Evolutionary conservation across 1,140 invertebrate genomes (phyloP).

Genomic region (Harpegnathos saltator): DNA sequence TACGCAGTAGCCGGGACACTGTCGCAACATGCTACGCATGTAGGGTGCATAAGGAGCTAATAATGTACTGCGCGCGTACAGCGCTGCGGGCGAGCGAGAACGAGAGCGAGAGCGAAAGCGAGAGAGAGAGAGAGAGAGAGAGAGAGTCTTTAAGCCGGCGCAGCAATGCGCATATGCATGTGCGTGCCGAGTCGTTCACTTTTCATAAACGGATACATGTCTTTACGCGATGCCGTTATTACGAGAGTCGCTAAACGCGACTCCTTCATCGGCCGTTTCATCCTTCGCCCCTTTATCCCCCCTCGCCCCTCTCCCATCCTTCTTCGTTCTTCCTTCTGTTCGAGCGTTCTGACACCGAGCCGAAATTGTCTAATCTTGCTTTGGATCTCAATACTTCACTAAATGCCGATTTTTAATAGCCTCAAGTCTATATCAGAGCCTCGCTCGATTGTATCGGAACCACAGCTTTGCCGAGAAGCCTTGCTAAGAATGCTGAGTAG

Average conservation of each 20-base stretch:
- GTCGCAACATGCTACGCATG: slow-evolving; percentile 53
- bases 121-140: too few relatives aligned
- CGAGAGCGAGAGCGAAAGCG: too few relatives aligned
- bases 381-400: too few relatives aligned
- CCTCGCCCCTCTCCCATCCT: too few relatives aligned
- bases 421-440: too few relatives aligned
- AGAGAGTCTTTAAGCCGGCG: slow-evolving; percentile 13
- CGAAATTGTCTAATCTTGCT: too few relatives aligned
- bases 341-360: too few relatives aligned
- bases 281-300: not conserved
- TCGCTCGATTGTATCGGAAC: too few relatives aligned
- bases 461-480: too few relatives aligned
- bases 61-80: slow-evolving; percentile 54
- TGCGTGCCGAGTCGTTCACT: not conserved
- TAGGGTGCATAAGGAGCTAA: slow-evolving; percentile 63
- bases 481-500: too few relatives aligned
- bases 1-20: slow-evolving; percentile 22
- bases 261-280: slow-evolving; percentile 7
- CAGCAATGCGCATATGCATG: slow-evolving; percentile 13
- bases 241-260: slow-evolving; percentile 11
- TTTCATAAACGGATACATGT: slow-evolving; percentile 48
- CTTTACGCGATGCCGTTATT: slow-evolving; percentile 25
- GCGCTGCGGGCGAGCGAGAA: slow-evolving; percentile 40
- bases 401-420: too few relatives aligned
- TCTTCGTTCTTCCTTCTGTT: too few relatives aligned